These are phyloP conservation scores for Protosalanx chinensis DNA, from an alignment of 2,797 vertebrate genomes.

Conservation along the genomic window DNA sequence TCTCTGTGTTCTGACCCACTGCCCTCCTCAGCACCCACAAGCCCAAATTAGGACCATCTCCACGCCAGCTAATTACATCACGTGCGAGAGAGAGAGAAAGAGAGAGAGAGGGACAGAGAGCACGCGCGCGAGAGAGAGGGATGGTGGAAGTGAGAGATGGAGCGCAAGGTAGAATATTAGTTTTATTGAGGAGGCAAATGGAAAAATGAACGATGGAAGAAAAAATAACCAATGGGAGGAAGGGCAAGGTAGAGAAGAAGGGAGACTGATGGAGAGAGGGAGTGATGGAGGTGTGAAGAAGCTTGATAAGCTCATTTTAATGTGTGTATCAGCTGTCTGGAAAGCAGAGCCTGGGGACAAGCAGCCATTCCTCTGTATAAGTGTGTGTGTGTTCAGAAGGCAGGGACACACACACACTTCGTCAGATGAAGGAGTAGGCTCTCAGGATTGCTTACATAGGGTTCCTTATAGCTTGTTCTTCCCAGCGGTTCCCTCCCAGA, in stretches of 20 bases:
- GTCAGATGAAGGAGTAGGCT: neutral
- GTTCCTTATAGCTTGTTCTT: no score
- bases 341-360: conserved; percentile 42
- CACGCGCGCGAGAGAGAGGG: neutral
- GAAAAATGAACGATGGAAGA: neutral
- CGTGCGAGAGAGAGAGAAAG: conserved; percentile 11
- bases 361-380: conserved; percentile 25
- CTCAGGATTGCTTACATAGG: no score
- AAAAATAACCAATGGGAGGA: neutral
- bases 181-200: neutral
- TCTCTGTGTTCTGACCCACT: conserved; percentile 72
- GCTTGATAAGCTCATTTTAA: conserved; percentile 54
- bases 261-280: neutral
- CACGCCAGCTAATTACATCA: conserved; percentile 59
- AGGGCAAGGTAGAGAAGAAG: neutral
- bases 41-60: conserved; percentile 66
- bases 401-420: neutral
- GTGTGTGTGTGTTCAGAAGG: conserved; percentile 17
- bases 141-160: conserved; percentile 18
- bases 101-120: conserved; percentile 25
- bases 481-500: no score
- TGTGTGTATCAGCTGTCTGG: conserved; percentile 43
- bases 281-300: conserved; percentile 29
- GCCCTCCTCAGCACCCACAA: conserved; percentile 60
- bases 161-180: conserved; percentile 16